These are phyloP conservation scores for Otus sunia DNA, from an alignment of 2,113 vertebrate species.

Conservation along the genomic window DNA sequence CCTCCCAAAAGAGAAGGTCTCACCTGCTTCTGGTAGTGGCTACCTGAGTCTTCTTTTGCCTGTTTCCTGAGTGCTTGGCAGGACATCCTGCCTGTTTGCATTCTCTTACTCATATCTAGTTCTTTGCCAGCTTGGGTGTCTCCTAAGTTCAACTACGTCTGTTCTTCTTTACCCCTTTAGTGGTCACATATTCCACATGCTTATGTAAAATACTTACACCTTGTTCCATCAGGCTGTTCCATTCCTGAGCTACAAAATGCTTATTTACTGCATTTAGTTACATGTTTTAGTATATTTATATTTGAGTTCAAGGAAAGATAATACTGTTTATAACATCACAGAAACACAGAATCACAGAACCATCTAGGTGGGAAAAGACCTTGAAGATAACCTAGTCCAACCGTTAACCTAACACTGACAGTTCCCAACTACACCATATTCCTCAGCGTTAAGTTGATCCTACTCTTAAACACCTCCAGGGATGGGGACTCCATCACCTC, in stretches of 20 bases:
- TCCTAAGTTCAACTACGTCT: neutral
- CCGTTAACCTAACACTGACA: no score
- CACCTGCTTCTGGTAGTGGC: neutral
- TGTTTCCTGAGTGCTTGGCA: neutral
- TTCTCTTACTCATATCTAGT: neutral
- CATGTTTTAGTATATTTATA: neutral
- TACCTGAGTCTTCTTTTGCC: neutral
- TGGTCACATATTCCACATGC: neutral
- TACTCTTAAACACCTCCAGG: no score
- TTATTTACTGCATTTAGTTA: neutral
- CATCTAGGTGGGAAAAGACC: no score
- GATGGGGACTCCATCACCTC: no score
- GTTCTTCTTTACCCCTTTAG: neutral
- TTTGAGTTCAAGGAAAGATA: neutral
- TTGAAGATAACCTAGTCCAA: no score
- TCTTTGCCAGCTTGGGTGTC: neutral
- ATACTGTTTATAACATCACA: neutral
- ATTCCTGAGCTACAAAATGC: neutral
- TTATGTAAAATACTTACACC: neutral
- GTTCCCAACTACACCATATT: no score
- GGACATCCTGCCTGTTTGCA: neutral
- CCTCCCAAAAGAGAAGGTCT: neutral
- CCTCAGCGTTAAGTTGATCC: no score
- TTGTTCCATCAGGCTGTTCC: neutral
- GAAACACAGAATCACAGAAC: no score